Conservation (phyloP, 1,140 invertebrate genomes). For the Magallana angulata region DNA sequence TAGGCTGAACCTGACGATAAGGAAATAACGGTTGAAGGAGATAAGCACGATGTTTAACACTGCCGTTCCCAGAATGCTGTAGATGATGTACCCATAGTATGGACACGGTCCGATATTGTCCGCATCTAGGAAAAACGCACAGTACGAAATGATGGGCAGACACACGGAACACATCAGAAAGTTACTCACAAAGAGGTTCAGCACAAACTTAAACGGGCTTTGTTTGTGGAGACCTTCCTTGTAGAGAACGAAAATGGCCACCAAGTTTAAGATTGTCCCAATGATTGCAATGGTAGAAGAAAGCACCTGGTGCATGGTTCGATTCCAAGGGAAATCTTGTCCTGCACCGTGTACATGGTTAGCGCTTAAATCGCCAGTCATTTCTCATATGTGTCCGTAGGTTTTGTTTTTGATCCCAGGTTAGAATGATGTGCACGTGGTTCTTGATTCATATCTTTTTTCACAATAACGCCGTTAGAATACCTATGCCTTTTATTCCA, state of each 20-base stretch:
- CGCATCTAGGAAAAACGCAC: constrained; percentile 37
- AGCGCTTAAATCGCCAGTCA: background rate
- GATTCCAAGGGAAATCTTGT: background rate
- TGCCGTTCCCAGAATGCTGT: constrained; percentile 50
- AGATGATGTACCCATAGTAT: constrained; percentile 55
- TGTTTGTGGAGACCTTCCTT: constrained; percentile 51
- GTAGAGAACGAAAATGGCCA: constrained; percentile 33
- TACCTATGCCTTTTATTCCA: background rate
- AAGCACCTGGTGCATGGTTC: constrained; percentile 44
- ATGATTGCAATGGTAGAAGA: constrained; percentile 25
- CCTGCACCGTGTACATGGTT: background rate
- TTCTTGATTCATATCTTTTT: background rate
- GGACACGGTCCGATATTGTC: constrained; percentile 41
- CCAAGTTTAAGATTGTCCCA: constrained; percentile 44
- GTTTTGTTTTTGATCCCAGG: background rate
- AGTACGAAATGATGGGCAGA: constrained; percentile 52
- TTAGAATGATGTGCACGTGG: background rate
- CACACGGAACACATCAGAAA: constrained; percentile 45
- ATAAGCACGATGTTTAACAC: constrained; percentile 52
- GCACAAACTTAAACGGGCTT: constrained; percentile 50
- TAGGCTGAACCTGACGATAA: constrained; percentile 52
- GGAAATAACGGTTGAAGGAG: constrained; percentile 57
- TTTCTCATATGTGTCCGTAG: background rate
- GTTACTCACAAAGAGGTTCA: constrained; percentile 59
- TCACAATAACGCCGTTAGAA: background rate